Conservation (phyloP, 2,797 vertebrate genomes). For the Sparidentex hasta region DNA sequence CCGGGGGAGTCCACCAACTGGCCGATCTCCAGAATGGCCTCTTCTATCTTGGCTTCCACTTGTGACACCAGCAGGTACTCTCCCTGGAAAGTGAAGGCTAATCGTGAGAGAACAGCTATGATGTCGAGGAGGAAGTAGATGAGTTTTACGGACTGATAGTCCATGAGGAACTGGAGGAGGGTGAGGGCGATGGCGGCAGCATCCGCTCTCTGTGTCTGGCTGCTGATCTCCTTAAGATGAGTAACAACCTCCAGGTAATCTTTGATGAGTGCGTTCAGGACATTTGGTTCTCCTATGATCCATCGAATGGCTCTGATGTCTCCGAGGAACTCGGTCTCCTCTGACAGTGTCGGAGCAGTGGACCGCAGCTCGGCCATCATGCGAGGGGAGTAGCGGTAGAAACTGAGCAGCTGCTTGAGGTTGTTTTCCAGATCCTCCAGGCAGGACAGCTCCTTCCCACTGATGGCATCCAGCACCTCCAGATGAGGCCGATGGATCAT, state of each 20-base stretch:
- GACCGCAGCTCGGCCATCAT: slow-evolving; percentile 93
- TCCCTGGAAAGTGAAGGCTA: slow-evolving; percentile 95
- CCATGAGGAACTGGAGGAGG: slow-evolving; percentile 96
- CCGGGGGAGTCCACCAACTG: slow-evolving; percentile 92
- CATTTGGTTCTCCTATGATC: slow-evolving; percentile 97
- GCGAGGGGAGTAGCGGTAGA: slow-evolving; percentile 96
- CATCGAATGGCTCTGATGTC: slow-evolving; percentile 94
- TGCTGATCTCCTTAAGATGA: slow-evolving; percentile 95
- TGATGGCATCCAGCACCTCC: slow-evolving; percentile 95
- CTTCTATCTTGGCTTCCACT: slow-evolving; percentile 93
- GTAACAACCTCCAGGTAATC: slow-evolving; percentile 96
- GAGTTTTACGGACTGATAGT: slow-evolving; percentile 96
- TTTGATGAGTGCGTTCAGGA: slow-evolving; percentile 96
- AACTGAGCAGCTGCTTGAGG: slow-evolving; percentile 95
- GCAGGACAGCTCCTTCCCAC: slow-evolving; percentile 95
- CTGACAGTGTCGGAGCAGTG: slow-evolving; percentile 92
- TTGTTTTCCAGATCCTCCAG: slow-evolving; percentile 97
- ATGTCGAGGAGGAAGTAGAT: slow-evolving; percentile 98
- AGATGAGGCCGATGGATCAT: slow-evolving; percentile 96
- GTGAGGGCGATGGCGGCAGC: slow-evolving; percentile 95
- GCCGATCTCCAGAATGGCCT: slow-evolving; percentile 95
- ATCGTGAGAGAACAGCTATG: slow-evolving; percentile 93
- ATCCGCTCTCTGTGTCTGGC: slow-evolving; percentile 93
- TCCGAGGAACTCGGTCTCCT: slow-evolving; percentile 95
- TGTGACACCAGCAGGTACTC: slow-evolving; percentile 94